Base-by-base conservation (phyloP, 2,113 vertebrate genomes). In the Hemiscyllium ocellatum region DNA sequence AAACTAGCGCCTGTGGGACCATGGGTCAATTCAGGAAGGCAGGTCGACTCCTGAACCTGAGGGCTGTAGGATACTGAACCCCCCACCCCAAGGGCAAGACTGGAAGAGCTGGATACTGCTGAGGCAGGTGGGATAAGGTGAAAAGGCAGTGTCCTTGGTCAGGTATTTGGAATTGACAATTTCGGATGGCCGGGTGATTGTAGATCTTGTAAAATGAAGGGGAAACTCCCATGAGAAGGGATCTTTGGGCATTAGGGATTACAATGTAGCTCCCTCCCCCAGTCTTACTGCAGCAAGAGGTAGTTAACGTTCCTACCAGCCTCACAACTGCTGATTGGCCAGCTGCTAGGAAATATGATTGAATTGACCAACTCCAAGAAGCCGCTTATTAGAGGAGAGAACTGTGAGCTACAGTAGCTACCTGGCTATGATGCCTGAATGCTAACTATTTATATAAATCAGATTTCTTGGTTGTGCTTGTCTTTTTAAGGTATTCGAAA, bases 401-500 rank as follows among this genome's bases (percentile, higher is more conserved):
- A 50, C 50, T 47, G 7, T 24, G 42, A 42, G 61, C 61, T n/a
- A 61, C 12, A 61, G 17, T 90, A 56, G 50, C 50, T 52, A 24
- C 83, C 29, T 56, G 6, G 29, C 89, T 20, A 15, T 22, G 33
- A n/a, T 65, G 61, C 26, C 20, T 66, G 61, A 13, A 91, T 8
- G 89, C n/a, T 65, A 66, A n/a, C 61, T 68, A 42, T 66, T 37
- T 66, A 24, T 19, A 33, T n/a, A 22, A 20, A 37, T 66, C 7
- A 93, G n/a, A 37, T 91, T 37, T 85, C 95, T 69, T 37, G 37
- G 29, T 95, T 90, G 13, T 69, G 29, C 22, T 89, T 95, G 69
- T 89, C 56, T 96, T 91, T 47, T 96, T 95, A 96, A 99, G 98
- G 98, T 99, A 96, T 99, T 99, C 96, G 99, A 99, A 97, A 99